These are phyloP conservation scores for Zophobas atratus DNA, from an alignment of 1,140 invertebrate species.

Conservation along the genomic window DNA sequence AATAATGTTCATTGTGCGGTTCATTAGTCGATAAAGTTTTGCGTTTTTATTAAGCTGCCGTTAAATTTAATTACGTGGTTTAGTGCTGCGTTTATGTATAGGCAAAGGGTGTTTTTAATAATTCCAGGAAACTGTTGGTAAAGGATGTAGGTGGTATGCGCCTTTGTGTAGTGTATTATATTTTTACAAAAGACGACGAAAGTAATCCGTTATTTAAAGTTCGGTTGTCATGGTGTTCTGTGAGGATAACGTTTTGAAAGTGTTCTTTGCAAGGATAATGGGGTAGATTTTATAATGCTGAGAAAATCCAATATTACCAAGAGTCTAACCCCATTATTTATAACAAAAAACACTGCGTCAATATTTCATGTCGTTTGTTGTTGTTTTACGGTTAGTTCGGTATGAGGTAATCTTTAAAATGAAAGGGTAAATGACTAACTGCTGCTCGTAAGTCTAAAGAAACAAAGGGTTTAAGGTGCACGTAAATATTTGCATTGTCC, in stretches of 20 bases:
- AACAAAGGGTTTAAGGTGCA: slow-evolving; percentile 10
- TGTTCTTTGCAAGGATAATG: slow-evolving; percentile 33
- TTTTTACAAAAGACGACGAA: slow-evolving; percentile 38
- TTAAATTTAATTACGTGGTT: slow-evolving; percentile 36
- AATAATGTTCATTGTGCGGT: slow-evolving; percentile 18
- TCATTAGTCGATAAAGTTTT: slow-evolving; percentile 18
- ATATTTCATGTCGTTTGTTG: slow-evolving; percentile 19
- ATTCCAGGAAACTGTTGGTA: slow-evolving; percentile 6
- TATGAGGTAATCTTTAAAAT: slow-evolving; percentile 15
- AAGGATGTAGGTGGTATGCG: slow-evolving; percentile 17
- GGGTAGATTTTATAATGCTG: slow-evolving; percentile 35
- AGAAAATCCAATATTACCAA: slow-evolving; percentile 22
- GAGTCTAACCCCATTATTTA: slow-evolving; percentile 22
- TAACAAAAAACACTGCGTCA: slow-evolving; percentile 6
- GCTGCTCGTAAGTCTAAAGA: slow-evolving; percentile 1
- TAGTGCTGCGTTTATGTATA: slow-evolving; percentile 16
- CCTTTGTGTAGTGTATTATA: slow-evolving; percentile 32
- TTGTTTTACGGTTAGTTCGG: slow-evolving; percentile 17
- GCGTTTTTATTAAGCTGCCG: slow-evolving; percentile 19
- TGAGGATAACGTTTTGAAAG: slow-evolving; percentile 40
- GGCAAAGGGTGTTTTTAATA: slow-evolving; percentile 13
- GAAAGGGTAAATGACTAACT: slow-evolving; percentile 20
- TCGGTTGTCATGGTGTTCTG: slow-evolving; percentile 39
- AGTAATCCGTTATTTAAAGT: slow-evolving; percentile 42
- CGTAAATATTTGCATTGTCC: slow-evolving; percentile 17